Conservation (phyloP, 2,797 vertebrate genomes). For the Anniella stebbinsi region DNA sequence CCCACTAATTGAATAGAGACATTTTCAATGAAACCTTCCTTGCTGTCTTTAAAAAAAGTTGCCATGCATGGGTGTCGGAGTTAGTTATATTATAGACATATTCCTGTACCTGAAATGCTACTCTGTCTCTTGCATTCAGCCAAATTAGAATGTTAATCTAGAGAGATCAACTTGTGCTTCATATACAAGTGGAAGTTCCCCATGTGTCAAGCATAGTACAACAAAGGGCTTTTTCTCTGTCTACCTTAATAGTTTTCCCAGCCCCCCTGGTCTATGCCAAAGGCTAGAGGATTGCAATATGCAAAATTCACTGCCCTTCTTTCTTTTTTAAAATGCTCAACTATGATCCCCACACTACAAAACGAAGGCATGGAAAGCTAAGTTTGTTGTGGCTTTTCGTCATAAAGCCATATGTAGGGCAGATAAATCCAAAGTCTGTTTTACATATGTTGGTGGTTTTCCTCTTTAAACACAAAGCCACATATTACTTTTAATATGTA, state of each 20-base stretch:
- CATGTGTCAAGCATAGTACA: no score
- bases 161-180: not conserved
- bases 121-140: conserved; percentile 46
- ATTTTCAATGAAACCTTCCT: conserved; percentile 36
- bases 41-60: conserved; percentile 47
- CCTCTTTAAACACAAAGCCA: not conserved
- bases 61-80: conserved; percentile 47
- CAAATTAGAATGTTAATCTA: conserved; percentile 55
- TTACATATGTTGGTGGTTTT: no score
- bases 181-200: not conserved
- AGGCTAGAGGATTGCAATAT: not conserved
- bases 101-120: conserved; percentile 59
- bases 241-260: no score
- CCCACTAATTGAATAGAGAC: conserved; percentile 51
- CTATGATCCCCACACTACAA: not conserved
- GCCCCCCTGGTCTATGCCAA: not conserved
- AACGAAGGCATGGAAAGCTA: not conserved
- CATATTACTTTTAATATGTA: not conserved
- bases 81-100: conserved; percentile 48
- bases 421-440: not conserved
- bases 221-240: not conserved
- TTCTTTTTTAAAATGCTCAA: not conserved
- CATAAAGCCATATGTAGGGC: not conserved
- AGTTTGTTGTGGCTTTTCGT: not conserved
- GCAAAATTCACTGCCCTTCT: not conserved